Percentiles rank a stretch among this genome's conserved stretches.
phyloP scores from a whole-genome alignment of 2,113 vertebrate genomes.

The Papio anubis region DNA sequence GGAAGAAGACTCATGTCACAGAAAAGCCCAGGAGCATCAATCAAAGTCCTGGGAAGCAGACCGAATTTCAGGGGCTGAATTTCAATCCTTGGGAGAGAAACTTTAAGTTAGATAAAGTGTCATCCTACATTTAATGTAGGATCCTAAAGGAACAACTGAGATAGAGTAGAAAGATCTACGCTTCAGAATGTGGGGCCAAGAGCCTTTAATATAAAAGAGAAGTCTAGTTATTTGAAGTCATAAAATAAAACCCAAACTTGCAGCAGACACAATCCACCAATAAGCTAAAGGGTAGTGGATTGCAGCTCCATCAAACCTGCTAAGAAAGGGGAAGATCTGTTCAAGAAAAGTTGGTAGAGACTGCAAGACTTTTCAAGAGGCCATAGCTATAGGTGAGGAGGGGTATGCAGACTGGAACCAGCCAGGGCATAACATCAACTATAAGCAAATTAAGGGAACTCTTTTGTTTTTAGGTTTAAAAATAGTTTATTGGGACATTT shows the following conservation, averaged over 20 bases:
- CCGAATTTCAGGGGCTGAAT: background rate
- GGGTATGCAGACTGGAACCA: accelerated
- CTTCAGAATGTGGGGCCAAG: background rate
- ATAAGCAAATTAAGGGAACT: background rate
- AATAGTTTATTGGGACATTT: background rate
- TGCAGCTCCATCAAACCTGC: background rate
- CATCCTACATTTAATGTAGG: background rate
- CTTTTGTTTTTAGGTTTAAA: background rate
- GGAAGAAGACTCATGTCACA: background rate
- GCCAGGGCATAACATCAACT: background rate
- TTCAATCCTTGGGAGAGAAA: background rate
- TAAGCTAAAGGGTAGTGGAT: accelerated
- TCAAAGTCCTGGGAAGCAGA: background rate
- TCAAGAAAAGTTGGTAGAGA: background rate
- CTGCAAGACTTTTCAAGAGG: background rate
- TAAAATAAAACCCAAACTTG: background rate
- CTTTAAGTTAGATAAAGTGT: background rate
- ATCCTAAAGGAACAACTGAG: background rate
- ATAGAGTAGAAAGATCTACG: background rate
- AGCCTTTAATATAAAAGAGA: background rate
- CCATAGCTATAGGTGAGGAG: accelerated
- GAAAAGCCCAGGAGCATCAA: background rate
- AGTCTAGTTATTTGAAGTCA: background rate
- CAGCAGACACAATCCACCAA: background rate
- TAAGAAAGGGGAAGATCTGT: background rate